These are phyloP conservation scores for Exaiptasia diaphana DNA, from an alignment of 64 coral and sea anemone genomes.

Conservation along the genomic window DNA sequence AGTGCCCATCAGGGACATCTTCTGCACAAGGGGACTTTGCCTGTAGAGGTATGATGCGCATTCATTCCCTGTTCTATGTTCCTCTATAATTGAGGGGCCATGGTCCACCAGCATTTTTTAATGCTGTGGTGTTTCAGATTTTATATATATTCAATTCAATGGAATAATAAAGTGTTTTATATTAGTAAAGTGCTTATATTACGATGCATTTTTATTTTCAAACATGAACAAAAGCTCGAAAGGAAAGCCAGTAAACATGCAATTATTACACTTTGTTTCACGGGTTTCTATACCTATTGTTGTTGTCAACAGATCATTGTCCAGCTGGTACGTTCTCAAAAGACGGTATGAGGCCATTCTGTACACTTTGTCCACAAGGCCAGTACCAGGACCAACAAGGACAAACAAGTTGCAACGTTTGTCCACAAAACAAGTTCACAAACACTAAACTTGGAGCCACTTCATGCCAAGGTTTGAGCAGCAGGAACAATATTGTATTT, in stretches of 20 bases:
- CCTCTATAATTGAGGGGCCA: no score
- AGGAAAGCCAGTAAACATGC: no score
- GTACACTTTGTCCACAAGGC: background rate
- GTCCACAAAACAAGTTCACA: background rate
- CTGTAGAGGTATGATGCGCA: background rate
- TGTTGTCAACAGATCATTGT: background rate
- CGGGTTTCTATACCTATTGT: no score
- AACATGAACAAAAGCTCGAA: no score
- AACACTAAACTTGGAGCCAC: slow-evolving; percentile 1
- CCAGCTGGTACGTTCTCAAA: background rate
- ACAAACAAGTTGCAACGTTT: background rate
- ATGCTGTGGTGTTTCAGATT: no score
- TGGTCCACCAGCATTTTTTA: no score
- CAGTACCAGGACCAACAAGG: background rate
- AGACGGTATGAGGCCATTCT: slow-evolving; percentile 3
- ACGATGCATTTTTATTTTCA: no score
- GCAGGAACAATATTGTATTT: no score
- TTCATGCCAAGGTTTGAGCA: background rate
- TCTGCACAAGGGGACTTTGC: background rate
- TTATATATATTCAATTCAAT: no score
- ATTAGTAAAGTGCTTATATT: no score
- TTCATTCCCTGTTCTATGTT: background rate
- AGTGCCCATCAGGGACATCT: slow-evolving; percentile 1
- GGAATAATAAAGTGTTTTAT: no score
- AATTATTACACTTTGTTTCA: no score